These are phyloP conservation scores for Thomomys bottae DNA, from an alignment of 2,113 vertebrate genomes.

Conservation along the genomic window DNA sequence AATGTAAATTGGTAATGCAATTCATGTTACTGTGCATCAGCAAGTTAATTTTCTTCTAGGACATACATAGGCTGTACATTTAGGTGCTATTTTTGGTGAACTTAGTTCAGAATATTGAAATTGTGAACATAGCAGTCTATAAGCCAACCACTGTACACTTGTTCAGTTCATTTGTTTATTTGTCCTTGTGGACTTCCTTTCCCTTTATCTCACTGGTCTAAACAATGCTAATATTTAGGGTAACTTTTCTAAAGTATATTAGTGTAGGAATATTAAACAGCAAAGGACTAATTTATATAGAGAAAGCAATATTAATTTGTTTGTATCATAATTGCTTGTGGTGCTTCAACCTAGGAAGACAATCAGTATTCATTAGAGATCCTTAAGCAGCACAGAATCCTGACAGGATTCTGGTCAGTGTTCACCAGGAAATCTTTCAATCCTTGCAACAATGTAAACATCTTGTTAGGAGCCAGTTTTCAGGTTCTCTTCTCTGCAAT, in stretches of 20 bases:
- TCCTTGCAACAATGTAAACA: background rate
- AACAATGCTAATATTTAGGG: background rate
- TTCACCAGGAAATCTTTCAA: background rate
- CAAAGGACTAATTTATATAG: background rate
- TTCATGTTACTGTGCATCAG: constrained; percentile 29
- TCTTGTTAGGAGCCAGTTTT: background rate
- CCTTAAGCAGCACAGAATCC: background rate
- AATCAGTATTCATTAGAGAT: background rate
- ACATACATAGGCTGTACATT: background rate
- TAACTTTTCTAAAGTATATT: background rate
- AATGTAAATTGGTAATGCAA: constrained; percentile 49
- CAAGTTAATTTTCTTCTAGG: constrained; percentile 1
- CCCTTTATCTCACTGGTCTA: background rate
- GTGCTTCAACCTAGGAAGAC: background rate
- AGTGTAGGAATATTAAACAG: background rate
- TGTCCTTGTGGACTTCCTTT: background rate
- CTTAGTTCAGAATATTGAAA: background rate
- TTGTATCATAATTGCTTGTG: background rate
- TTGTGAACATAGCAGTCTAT: background rate
- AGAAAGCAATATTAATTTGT: background rate
- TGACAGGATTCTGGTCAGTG: background rate
- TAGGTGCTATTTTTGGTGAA: background rate
- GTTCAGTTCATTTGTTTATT: background rate
- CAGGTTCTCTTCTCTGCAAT: background rate
- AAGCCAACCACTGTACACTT: background rate